These are phyloP conservation scores for Malthinus seriepunctatus DNA, from an alignment of 2,888 invertebrate species.

Conservation along the genomic window DNA sequence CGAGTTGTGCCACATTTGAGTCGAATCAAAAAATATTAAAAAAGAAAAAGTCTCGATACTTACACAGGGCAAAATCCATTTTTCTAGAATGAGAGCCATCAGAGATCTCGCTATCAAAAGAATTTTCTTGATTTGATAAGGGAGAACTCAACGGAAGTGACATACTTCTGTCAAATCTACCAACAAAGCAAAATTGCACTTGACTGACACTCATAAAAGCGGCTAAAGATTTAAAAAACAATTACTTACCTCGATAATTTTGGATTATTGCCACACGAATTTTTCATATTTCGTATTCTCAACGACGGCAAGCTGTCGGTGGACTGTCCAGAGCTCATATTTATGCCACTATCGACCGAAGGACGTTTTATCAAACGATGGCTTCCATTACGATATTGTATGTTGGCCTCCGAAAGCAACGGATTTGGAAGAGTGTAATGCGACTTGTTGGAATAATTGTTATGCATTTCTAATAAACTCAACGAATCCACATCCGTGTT, in stretches of 20 bases:
- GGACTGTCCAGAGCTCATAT: constrained; percentile 59
- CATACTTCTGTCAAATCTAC: constrained; percentile 72
- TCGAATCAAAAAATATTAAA: constrained; percentile 25
- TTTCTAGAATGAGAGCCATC: constrained; percentile 62
- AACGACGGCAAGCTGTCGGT: constrained; percentile 49
- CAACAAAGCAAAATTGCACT: constrained; percentile 37
- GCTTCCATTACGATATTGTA: constrained; percentile 43
- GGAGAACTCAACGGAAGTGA: constrained; percentile 64
- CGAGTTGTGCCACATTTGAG: constrained; percentile 33
- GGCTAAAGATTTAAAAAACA: constrained; percentile 6
- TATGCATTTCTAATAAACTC: constrained; percentile 37
- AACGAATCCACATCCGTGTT: constrained; percentile 55
- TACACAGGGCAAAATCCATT: constrained; percentile 87
- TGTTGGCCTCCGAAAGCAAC: constrained; percentile 46
- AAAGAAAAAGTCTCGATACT: constrained; percentile 55
- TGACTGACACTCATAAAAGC: constrained; percentile 15
- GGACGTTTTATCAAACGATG: constrained; percentile 68
- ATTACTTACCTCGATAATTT: constrained; percentile 55
- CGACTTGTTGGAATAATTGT: constrained; percentile 44
- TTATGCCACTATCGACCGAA: constrained; percentile 79
- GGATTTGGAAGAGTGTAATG: constrained; percentile 49
- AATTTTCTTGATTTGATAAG: constrained; percentile 57
- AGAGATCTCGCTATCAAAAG: constrained; percentile 55
- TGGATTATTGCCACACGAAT: constrained; percentile 45
- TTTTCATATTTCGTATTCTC: constrained; percentile 44